Evolutionary conservation across 2,113 vertebrate species (phyloP).

Genomic region (Xenopus tropicalis): UCB_Xtro_10.0 CM004451.2:14394001-14394500

Average conservation of each 20-base stretch:
- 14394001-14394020: too few species aligned
- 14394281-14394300: constrained; percentile 80
- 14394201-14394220: constrained; percentile 9
- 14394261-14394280: constrained; percentile 12
- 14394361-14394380: neutral
- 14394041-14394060: too few species aligned
- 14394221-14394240: constrained; percentile 19
- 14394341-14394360: constrained; percentile 52
- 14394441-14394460: neutral
- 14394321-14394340: constrained; percentile 79
- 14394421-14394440: too few species aligned
- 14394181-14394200: constrained; percentile 84
- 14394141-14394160: constrained; percentile 96
- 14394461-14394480: constrained; percentile 3
- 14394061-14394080: too few species aligned
- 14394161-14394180: constrained; percentile 96
- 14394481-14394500: constrained; percentile 37
- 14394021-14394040: too few species aligned
- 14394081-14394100: too few species aligned
- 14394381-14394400: neutral
- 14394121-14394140: constrained; percentile 96
- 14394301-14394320: constrained; percentile 93
- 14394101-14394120: too few species aligned
- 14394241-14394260: neutral
- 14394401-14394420: too few species aligned